Conservation (phyloP, 2,888 invertebrate genomes). For the Andrena bucephala region DNA sequence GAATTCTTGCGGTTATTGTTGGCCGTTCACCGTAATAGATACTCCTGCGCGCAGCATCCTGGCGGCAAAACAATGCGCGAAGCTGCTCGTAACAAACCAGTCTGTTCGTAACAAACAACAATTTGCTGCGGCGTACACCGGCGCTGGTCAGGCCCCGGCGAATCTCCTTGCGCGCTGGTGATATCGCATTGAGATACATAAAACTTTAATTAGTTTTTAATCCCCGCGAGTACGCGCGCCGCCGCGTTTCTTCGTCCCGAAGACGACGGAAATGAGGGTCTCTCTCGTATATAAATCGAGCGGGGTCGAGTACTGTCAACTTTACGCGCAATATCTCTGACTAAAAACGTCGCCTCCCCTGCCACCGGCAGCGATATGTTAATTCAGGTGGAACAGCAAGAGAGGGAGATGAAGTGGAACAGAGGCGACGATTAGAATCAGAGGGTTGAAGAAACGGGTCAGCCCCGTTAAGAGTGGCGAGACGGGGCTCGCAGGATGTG, state of each 20-base stretch:
- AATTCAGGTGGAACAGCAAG: slow-evolving; percentile 10
- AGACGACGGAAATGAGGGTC: neutral
- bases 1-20: slow-evolving; percentile 52
- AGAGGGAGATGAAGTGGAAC: neutral
- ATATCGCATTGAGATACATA: neutral
- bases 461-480: slow-evolving; percentile 7
- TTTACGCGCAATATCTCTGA: neutral
- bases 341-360: neutral
- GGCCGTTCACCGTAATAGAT: slow-evolving; percentile 18
- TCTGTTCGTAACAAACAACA: slow-evolving; percentile 9
- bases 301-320: neutral
- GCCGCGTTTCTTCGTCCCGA: neutral
- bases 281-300: neutral
- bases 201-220: neutral
- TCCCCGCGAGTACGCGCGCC: neutral
- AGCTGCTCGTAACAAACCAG: neutral
- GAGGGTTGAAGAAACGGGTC: slow-evolving; percentile 37
- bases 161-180: neutral
- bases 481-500: neutral
- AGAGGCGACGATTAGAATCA: slow-evolving; percentile 19
- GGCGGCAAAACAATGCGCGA: slow-evolving; percentile 2
- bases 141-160: neutral
- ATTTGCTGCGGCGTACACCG: neutral
- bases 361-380: slow-evolving; percentile 18
- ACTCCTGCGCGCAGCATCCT: slow-evolving; percentile 2